Evolutionary conservation across 2,113 vertebrate genomes (phyloP).

Genomic region (Pituophis catenifer): DNA sequence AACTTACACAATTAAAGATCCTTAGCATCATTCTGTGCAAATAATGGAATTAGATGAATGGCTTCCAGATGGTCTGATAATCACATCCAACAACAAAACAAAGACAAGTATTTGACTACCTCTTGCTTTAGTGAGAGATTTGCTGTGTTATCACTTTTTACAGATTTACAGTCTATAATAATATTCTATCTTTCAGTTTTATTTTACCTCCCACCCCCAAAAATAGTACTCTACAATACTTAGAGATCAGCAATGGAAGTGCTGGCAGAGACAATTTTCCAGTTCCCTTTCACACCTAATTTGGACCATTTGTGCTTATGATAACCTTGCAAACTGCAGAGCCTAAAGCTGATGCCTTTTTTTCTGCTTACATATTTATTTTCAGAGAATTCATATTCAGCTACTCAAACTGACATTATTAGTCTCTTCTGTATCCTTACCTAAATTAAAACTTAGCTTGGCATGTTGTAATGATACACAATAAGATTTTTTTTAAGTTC

Average conservation of each 20-base stretch:
- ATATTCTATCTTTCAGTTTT: not conserved
- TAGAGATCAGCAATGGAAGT: not conserved
- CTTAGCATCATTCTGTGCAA: no score
- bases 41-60: not conserved
- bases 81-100: not conserved
- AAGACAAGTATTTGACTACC: not conserved
- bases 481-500: not conserved
- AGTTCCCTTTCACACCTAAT: not conserved
- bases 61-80: not conserved
- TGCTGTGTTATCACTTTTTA: not conserved
- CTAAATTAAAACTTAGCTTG: not conserved
- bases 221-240: not conserved
- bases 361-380: not conserved
- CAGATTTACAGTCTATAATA: not conserved
- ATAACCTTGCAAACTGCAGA: not conserved
- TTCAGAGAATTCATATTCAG: not conserved
- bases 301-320: not conserved
- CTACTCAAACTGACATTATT: not conserved
- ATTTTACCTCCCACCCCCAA: not conserved
- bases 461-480: not conserved
- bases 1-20: not conserved
- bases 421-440: not conserved
- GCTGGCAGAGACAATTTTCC: conserved; percentile 1
- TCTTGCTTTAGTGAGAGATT: not conserved
- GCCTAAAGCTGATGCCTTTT: not conserved